These are phyloP conservation scores for Pterois miles DNA, from an alignment of 2,797 vertebrate species.

Conservation along the genomic window DNA sequence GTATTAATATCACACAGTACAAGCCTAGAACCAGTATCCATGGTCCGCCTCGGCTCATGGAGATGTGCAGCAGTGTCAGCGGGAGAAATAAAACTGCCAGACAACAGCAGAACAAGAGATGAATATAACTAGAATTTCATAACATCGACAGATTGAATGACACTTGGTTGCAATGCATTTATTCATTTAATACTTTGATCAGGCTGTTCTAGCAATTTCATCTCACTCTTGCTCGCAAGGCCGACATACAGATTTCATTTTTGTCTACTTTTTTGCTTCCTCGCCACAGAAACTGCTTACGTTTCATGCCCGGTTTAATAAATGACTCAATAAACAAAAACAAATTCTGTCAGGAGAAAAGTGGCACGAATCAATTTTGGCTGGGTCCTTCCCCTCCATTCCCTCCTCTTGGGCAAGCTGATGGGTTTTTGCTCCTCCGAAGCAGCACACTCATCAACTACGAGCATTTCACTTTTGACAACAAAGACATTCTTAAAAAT, in stretches of 20 bases:
- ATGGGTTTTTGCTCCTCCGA: conserved; percentile 32
- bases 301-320: conserved; percentile 67
- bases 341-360: conserved; percentile 55
- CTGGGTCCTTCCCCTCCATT: background rate
- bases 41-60: background rate
- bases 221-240: conserved; percentile 20
- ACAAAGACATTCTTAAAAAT: conserved; percentile 55
- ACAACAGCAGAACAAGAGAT: conserved; percentile 15
- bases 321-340: conserved; percentile 63
- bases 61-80: background rate
- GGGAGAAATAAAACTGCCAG: conserved; percentile 1
- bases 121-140: conserved; percentile 35
- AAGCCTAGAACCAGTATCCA: background rate
- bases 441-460: conserved; percentile 35
- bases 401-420: background rate
- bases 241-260: conserved; percentile 21
- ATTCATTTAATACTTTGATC: conserved; percentile 77
- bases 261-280: conserved; percentile 19
- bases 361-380: conserved; percentile 53
- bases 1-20: background rate
- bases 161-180: conserved; percentile 75
- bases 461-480: conserved; percentile 45
- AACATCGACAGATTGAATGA: conserved; percentile 46
- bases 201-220: conserved; percentile 51
- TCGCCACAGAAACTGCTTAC: conserved; percentile 64